Evolutionary conservation across 2,888 invertebrate species (phyloP), one percentile per base, ranked within the genome.

Genomic region (Parnassius smintheus): DNA sequence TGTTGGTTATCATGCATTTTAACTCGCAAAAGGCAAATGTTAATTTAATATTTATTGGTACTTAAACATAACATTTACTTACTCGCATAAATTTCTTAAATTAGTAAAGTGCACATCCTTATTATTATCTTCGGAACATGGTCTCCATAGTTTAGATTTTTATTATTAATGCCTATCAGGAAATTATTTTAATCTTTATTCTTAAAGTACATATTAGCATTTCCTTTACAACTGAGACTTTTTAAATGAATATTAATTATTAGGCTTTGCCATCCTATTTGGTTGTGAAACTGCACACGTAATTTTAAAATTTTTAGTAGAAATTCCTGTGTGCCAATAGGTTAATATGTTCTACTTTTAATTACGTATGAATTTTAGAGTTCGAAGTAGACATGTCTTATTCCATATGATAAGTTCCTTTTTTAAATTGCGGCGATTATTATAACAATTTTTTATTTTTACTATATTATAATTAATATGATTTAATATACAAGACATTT

Each of bases 211-310:
- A 18, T 18, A 13, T 41, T 25, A 46, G 55, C 55, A 55, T 55
- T 55, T 45, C 42, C 12, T 18, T 55, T 42, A 13, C 18, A 48
- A n/a, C 35, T 55, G 11, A 48, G 45, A 22, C 25, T 44, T 18
- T 45, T 45, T 18, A 3, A 51, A 51, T 18, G 11, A 51, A 22
- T 1, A 4, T 11, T 54, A 18, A 13, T 54, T 61, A 11, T 42
- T 55, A 22, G 57, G 58, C 55, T 51, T 59, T 59, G 63, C 56
- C 51, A 56, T 52, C 59, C 49, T 9, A 9, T 56, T 51, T 46
- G 45, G 59, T 59, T 63, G 59, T 63, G 46, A 58, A 18, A 49
- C 35, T 50, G n/a, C 54, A 55, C 25, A 18, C 42, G 44, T 13
- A 13, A 13, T 49, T 49, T 13, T 48, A 49, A 41, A 41, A 25